These are phyloP conservation scores for Acropternis orthonyx DNA, from an alignment of 2,797 vertebrate genomes.

Conservation along the genomic window DNA sequence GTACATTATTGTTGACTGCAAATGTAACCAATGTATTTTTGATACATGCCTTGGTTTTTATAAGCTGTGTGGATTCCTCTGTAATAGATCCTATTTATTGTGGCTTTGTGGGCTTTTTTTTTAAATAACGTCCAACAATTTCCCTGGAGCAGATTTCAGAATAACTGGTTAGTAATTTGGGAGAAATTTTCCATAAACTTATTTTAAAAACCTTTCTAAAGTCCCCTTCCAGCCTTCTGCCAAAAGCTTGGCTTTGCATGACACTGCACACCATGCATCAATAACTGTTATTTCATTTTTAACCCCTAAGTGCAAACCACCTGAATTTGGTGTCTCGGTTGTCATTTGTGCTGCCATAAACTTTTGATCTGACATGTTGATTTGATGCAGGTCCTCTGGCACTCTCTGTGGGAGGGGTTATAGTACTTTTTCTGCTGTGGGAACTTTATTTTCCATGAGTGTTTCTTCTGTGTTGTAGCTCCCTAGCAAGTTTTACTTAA, in stretches of 20 bases:
- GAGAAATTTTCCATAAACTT: not conserved
- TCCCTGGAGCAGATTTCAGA: not conserved
- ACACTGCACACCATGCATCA: not conserved
- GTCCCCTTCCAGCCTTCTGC: not conserved
- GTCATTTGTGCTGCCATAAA: not conserved
- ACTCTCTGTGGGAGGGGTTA: not conserved
- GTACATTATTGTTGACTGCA: not conserved
- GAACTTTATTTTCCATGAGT: not conserved
- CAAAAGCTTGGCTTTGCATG: not conserved
- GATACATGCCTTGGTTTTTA: not conserved
- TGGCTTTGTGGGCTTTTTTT: too few species aligned
- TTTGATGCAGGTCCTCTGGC: not conserved
- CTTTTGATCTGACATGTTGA: not conserved
- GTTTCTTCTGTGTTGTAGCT: not conserved
- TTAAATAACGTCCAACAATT: too few species aligned
- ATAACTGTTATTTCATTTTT: not conserved
- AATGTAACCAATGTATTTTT: not conserved
- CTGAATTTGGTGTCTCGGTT: not conserved
- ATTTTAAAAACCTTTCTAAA: not conserved
- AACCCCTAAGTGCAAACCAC: not conserved
- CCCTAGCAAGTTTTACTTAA: not conserved
- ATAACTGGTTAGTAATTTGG: not conserved
- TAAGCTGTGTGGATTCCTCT: not conserved
- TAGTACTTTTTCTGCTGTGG: not conserved
- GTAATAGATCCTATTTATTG: not conserved